These are phyloP conservation scores for Tetramorium simillimum DNA, from an alignment of 1,140 invertebrate genomes.

Conservation along the genomic window DNA sequence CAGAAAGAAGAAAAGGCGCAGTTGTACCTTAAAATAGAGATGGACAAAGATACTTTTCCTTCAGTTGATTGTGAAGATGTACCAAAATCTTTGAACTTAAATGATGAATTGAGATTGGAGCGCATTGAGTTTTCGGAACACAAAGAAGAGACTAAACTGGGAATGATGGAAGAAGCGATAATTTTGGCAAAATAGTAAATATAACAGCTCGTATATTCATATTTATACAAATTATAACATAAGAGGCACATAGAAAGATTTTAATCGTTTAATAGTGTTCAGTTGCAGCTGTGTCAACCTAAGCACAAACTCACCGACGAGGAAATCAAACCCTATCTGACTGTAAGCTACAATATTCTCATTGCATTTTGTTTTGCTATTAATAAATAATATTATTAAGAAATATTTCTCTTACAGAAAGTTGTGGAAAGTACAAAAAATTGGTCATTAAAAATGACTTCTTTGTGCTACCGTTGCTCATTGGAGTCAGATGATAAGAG, in stretches of 20 bases:
- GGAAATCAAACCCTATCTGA: conserved; percentile 92
- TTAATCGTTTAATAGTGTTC: conserved; percentile 83
- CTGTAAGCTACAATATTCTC: conserved; percentile 83
- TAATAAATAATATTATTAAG: background rate
- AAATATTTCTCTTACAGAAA: conserved; percentile 67
- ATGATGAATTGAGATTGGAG: conserved; percentile 94
- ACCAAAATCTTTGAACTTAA: conserved; percentile 89
- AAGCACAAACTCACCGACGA: conserved; percentile 92
- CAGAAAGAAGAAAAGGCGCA: conserved; percentile 94
- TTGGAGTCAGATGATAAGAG: conserved; percentile 91
- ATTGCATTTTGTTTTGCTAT: conserved; percentile 6
- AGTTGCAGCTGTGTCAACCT: conserved; percentile 90
- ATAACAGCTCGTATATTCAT: conserved; percentile 20
- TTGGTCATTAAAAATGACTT: conserved; percentile 90
- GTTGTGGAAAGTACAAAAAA: conserved; percentile 85
- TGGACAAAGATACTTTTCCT: conserved; percentile 82
- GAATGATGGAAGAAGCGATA: conserved; percentile 91
- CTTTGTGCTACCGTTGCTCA: conserved; percentile 90
- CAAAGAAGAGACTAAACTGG: conserved; percentile 87
- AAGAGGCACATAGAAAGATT: conserved; percentile 14
- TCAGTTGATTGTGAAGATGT: conserved; percentile 82
- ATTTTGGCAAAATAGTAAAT: conserved; percentile 90
- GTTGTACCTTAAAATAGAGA: conserved; percentile 89
- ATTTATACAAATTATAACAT: conserved; percentile 1
- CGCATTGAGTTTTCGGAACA: conserved; percentile 90